Evolutionary conservation across 2,888 invertebrate genomes (phyloP), one percentile per base, ranked within the genome.

Genomic region (Stenoptilia bipunctidactyla): DNA sequence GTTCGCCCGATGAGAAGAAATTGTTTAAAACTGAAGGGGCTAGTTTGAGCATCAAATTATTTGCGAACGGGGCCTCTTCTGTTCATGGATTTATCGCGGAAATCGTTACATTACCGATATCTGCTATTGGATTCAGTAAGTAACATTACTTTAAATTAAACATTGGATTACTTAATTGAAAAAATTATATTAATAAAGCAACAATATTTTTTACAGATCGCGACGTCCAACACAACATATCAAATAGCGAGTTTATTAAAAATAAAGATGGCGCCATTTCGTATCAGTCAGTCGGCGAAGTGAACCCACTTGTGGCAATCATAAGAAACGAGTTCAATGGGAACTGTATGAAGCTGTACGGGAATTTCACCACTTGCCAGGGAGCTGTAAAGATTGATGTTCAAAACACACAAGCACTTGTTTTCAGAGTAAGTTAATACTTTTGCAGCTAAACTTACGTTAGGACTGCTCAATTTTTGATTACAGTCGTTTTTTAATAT

Each of bases 81-180:
- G 87, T 88, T 12, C 93, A 97, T 69, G 99, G 99, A 15, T 99
- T 99, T 61, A 93, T 99, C 47, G 99, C 98, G 12, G 98, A 99
- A 83, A 90, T 99, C 38, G 92, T 98, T 1, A 96, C 97, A 0
- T 77, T 98, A 33, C 98, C 99, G 0, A 93, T 96, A 58, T 94
- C 96, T 34, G 92, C 92, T 5, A 92, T 94, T 65, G 94, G 93
- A 58, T 91, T 94, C 55, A 93, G 94, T 94, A 82, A 90, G 92
- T 88, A 47, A 13, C 14, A 2, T 6, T 13, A n/a, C n/a, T 34
- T 14, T 34, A 34, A 34, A 34, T 2, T 12, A 4, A 34, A 34
- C 6, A 5, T 14, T 14, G n/a, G n/a, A n/a, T n/a, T n/a, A n/a
- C n/a, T n/a, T n/a, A n/a, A n/a, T n/a, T n/a, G 27, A 25, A 8